Percentiles rank a stretch among this genome's conserved stretches.
phyloP scores from a whole-genome alignment of 2,113 vertebrate genomes.

The Sphaerodactylus townsendi region DNA sequence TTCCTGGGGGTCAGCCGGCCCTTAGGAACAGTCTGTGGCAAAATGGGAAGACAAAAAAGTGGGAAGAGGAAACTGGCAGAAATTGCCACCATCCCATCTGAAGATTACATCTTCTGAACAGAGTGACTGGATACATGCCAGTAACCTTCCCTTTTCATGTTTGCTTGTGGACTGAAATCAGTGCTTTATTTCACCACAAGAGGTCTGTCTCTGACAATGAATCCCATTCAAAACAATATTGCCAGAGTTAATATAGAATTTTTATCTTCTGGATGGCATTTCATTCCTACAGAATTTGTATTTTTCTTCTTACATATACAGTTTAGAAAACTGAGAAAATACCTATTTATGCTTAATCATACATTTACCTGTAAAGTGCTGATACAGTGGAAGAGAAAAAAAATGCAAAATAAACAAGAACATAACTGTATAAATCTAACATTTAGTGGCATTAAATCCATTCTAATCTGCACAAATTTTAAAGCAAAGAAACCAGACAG shows the following conservation, averaged over 20 bases:
- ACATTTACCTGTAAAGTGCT: background rate
- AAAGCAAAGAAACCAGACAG: slow-evolving; percentile 8
- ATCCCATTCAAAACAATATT: background rate
- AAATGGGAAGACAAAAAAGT: too few species aligned
- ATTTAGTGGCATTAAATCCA: background rate
- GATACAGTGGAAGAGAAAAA: background rate
- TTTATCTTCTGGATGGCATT: background rate
- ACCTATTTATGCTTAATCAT: background rate
- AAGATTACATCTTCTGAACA: too few species aligned
- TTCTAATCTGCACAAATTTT: background rate
- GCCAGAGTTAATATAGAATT: background rate
- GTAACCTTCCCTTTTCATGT: background rate
- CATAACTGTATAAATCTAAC: background rate
- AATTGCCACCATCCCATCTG: too few species aligned
- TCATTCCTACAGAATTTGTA: background rate
- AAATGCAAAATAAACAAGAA: background rate
- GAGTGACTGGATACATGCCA: too few species aligned
- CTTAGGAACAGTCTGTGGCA: too few species aligned
- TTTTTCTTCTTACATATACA: background rate
- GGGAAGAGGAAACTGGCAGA: too few species aligned
- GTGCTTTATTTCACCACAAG: slow-evolving; percentile 68
- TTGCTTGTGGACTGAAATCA: slow-evolving; percentile 16
- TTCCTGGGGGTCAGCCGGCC: too few species aligned
- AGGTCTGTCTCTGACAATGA: slow-evolving; percentile 59
- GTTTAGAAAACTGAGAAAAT: background rate